Evolutionary conservation across 2,888 invertebrate genomes (phyloP).

Genomic region (Acanthosepion pharaonis): DNA sequence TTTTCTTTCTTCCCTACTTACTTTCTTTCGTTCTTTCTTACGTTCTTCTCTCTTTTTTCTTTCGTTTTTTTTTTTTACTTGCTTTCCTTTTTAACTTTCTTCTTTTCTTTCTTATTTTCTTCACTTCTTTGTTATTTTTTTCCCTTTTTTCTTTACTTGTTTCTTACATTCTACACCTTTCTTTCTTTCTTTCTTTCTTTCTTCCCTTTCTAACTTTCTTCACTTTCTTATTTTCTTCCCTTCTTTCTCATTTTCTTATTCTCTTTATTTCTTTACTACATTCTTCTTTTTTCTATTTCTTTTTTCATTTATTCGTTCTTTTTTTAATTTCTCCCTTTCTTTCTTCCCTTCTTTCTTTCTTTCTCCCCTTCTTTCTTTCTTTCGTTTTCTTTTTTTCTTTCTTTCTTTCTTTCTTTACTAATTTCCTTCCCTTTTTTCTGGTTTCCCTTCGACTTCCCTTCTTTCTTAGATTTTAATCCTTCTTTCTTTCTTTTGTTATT

Average conservation of each 20-base stretch:
- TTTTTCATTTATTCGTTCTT: not conserved
- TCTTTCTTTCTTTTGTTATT: no score
- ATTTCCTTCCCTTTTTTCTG: no score
- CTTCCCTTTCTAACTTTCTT: not conserved
- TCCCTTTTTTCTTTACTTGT: not conserved
- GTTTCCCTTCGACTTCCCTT: no score
- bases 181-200: not conserved
- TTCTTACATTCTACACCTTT: not conserved
- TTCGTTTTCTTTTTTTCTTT: no score
- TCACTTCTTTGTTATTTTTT: not conserved
- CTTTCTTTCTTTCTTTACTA: no score
- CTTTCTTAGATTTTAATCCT: no score
- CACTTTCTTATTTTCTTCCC: not conserved
- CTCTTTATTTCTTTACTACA: rapidly evolving
- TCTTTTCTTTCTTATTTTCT: not conserved
- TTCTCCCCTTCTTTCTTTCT: no score
- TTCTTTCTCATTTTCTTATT: not conserved
- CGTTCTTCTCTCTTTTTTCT: no score
- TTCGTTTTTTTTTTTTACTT: no score
- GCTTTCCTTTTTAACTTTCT: no score
- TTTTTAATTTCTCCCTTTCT: no score
- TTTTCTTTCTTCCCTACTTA: not conserved
- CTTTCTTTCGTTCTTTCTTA: not conserved
- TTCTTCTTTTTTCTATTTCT: not conserved
- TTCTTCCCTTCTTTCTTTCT: not conserved